These are phyloP conservation scores for Agrotis exclamationis DNA, from an alignment of 2,888 invertebrate genomes.

Conservation along the genomic window DNA sequence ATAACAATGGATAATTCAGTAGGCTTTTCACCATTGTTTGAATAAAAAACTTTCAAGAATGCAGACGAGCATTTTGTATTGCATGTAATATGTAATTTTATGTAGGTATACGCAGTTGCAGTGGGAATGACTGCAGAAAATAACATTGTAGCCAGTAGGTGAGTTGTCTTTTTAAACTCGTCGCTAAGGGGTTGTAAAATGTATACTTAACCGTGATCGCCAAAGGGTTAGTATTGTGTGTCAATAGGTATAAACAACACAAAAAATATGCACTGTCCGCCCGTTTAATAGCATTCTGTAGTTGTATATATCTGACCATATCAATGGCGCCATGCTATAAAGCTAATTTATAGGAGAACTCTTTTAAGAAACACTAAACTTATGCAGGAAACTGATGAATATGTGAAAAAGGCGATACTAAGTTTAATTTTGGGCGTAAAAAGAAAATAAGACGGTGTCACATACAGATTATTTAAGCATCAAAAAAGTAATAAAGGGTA, in stretches of 20 bases:
- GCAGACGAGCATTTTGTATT: background rate
- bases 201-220: slow-evolving; percentile 2
- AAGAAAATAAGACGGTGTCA: too few species aligned
- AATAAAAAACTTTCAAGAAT: background rate
- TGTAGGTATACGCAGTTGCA: too few species aligned
- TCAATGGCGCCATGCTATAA: background rate
- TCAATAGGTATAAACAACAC: too few species aligned
- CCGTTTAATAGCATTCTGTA: background rate
- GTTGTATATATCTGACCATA: background rate
- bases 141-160: too few species aligned
- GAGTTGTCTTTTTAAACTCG: background rate
- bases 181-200: background rate
- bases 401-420: background rate
- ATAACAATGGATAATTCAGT: background rate
- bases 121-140: background rate
- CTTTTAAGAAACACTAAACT: background rate
- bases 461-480: too few species aligned
- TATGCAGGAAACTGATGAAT: background rate
- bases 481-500: too few species aligned
- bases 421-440: too few species aligned
- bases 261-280: background rate
- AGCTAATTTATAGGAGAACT: background rate
- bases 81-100: background rate
- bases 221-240: background rate
- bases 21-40: background rate